A percentile compares a stretch with the other conserved stretches of the same genome.
Evolutionary conservation across 2,888 invertebrate species (phyloP).

Genomic region (Harpagoxenus sublaevis): DNA sequence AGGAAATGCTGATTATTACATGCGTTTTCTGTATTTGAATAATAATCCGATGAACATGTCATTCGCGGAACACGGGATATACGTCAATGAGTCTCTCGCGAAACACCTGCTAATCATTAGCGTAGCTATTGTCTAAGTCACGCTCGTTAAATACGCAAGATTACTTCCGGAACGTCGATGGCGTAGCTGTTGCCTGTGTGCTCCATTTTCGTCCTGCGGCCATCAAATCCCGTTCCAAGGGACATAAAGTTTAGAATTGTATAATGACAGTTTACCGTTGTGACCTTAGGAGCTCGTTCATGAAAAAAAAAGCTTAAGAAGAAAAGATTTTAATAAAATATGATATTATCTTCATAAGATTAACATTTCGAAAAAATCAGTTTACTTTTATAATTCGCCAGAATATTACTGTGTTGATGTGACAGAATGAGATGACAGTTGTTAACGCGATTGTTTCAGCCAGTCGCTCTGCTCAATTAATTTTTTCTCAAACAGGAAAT

Average conservation of each 20-base stretch:
- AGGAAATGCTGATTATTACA: background rate
- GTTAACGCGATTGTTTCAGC: conserved; percentile 50
- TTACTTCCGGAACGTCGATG: conserved; percentile 51
- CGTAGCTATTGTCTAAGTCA: conserved; percentile 50
- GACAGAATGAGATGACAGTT: conserved; percentile 55
- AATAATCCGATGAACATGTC: background rate
- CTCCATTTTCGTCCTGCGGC: conserved; percentile 18
- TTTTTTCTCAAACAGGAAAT: conserved; percentile 65
- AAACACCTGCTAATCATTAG: conserved; percentile 52
- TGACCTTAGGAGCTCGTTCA: background rate
- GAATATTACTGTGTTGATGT: background rate
- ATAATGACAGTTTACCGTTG: conserved; percentile 19
- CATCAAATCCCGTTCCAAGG: conserved; percentile 15
- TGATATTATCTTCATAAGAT: background rate
- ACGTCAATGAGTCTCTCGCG: conserved; percentile 32
- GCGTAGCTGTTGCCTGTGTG: conserved; percentile 6
- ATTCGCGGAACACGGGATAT: conserved; percentile 38
- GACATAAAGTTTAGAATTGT: conserved; percentile 8
- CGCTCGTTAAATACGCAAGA: conserved; percentile 38
- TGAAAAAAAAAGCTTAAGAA: background rate
- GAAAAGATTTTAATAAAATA: background rate
- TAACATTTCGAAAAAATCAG: background rate
- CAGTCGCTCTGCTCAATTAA: conserved; percentile 49
- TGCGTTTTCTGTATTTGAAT: background rate
- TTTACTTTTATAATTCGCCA: background rate